These are phyloP conservation scores for Arrhamphus sclerolepis DNA, from an alignment of 2,797 vertebrate species.

Conservation along the genomic window DNA sequence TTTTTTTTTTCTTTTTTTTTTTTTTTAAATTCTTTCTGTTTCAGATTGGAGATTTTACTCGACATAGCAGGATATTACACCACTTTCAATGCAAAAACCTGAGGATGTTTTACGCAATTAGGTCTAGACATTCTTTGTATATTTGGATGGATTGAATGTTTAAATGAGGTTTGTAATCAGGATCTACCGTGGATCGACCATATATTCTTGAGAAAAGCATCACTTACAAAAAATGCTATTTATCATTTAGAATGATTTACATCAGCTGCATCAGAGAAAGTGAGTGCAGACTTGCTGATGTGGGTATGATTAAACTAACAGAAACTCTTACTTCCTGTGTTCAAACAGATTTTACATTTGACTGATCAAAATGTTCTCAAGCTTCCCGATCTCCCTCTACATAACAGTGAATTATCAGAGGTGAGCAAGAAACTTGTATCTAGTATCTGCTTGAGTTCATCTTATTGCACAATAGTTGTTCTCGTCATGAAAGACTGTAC, in stretches of 20 bases:
- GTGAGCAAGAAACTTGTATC: slow-evolving; percentile 47
- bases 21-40: too few species aligned
- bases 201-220: not conserved
- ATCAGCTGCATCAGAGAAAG: too few species aligned
- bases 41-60: too few species aligned
- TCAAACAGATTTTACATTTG: slow-evolving; percentile 63
- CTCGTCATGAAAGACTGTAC: not conserved
- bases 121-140: not conserved
- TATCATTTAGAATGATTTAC: not conserved
- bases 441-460: not conserved
- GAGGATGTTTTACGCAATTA: not conserved
- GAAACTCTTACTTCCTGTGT: not conserved
- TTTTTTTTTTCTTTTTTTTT: too few species aligned
- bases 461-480: slow-evolving; percentile 12
- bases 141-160: not conserved
- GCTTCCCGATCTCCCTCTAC: slow-evolving; percentile 52
- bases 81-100: not conserved
- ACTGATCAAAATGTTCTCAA: slow-evolving; percentile 52
- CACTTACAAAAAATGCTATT: slow-evolving; percentile 1
- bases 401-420: slow-evolving; percentile 55
- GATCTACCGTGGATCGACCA: too few species aligned
- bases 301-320: not conserved
- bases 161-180: not conserved
- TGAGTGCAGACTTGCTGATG: not conserved
- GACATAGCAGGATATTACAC: too few species aligned